Conservation (phyloP, 2,797 vertebrate genomes). For the Brachyrhaphis roseni region DNA sequence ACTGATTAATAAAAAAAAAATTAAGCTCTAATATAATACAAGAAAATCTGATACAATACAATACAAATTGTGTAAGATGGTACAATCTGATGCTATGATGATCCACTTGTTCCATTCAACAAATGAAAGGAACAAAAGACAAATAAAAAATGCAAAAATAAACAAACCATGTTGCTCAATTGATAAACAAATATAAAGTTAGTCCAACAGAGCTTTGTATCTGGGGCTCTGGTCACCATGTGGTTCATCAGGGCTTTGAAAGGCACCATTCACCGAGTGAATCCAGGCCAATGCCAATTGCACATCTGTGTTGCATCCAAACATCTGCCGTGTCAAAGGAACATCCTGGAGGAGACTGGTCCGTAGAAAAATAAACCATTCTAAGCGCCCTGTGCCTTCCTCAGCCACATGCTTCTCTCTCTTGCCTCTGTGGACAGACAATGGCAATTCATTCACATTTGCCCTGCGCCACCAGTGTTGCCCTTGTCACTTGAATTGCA, state of each 20-base stretch:
- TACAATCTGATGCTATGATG: neutral
- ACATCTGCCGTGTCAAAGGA: slow-evolving; percentile 69
- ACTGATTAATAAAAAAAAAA: neutral
- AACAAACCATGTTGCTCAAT: neutral
- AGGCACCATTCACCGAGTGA: slow-evolving; percentile 60
- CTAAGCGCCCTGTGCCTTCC: slow-evolving; percentile 44
- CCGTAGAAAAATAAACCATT: slow-evolving; percentile 50
- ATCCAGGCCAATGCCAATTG: slow-evolving; percentile 60
- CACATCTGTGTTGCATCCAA: slow-evolving; percentile 58
- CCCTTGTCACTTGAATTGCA: slow-evolving; percentile 61
- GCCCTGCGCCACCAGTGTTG: slow-evolving; percentile 51
- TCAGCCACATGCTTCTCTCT: slow-evolving; percentile 37
- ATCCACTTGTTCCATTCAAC: too few relatives aligned
- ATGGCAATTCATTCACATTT: slow-evolving; percentile 64
- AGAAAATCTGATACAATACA: neutral
- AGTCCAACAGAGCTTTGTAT: slow-evolving; percentile 31
- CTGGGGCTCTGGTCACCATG: slow-evolving; percentile 45
- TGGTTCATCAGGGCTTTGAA: slow-evolving; percentile 64
- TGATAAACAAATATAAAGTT: slow-evolving; percentile 22
- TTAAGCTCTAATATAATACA: neutral
- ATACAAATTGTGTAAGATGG: neutral
- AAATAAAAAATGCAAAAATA: neutral
- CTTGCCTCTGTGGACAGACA: slow-evolving; percentile 43
- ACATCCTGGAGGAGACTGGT: slow-evolving; percentile 63
- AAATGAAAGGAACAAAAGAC: neutral